Conservation (phyloP, 1,140 invertebrate genomes). For the Palaemon carinicauda region DNA sequence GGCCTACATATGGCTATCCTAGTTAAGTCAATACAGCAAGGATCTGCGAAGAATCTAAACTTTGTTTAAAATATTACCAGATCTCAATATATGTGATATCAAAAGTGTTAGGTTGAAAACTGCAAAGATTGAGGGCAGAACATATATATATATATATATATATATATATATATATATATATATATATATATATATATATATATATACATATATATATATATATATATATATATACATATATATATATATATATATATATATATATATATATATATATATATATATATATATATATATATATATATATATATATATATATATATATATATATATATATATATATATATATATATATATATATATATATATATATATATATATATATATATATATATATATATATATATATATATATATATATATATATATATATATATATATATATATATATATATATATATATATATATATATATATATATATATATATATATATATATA, state of each 20-base stretch:
- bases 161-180: constrained; percentile 5
- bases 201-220: constrained; percentile 3
- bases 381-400: background rate
- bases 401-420: background rate
- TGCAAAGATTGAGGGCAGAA: background rate
- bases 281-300: background rate
- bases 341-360: too few relatives aligned
- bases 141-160: background rate
- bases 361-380: too few relatives aligned
- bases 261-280: background rate
- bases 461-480: too few relatives aligned
- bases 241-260: constrained; percentile 3
- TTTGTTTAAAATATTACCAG: too few relatives aligned
- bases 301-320: background rate
- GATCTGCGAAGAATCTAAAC: too few relatives aligned
- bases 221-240: constrained; percentile 5
- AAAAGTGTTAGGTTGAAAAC: too few relatives aligned
- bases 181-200: constrained; percentile 9
- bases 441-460: too few relatives aligned
- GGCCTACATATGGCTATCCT: too few relatives aligned
- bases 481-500: background rate
- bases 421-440: background rate
- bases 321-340: background rate
- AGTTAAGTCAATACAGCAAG: too few relatives aligned
- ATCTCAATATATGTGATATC: too few relatives aligned